Base-by-base conservation (phyloP, 2,888 invertebrate genomes). In the Trichopria drosophilae region DNA sequence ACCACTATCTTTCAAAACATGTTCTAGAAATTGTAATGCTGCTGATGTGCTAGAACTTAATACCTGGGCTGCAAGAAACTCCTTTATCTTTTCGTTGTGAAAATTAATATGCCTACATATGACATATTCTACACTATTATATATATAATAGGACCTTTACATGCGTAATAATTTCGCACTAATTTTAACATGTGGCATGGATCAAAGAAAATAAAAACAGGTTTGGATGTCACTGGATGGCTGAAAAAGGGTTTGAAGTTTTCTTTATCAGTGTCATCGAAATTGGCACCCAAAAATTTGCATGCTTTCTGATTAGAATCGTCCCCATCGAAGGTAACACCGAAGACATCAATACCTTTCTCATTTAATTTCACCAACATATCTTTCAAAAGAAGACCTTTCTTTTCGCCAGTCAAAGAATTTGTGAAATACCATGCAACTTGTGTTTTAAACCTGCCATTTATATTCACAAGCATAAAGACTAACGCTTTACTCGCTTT, bases 31-130 rank as follows among this genome's bases (percentile, higher is more conserved):
- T 6, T 50, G 20, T 24, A 61, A 42, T 4, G 60, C 61, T 26
- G 55, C 44, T 18, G 58, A 55, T 12, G 58, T 56, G 41, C 59
- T 61, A 13, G 18, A 6, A 53, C 60, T 62, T 7, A 60, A 51
- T 9, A 55, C 57, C 51, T 63, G 60, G 6, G 53, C 51, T 9
- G 60, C 62, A 20, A 60, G 37, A 20, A 46, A 53, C 4, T 57
- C 58, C 26, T 60, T 62, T 59, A 60, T 62, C 45, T 62, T 62
- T 42, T 62, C 57, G 13, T 48, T 48, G 3, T 32, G 19, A 19
- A 36, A n/a, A n/a, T n/a, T n/a, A n/a, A n/a, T n/a, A n/a, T n/a
- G n/a, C n/a, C n/a, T n/a, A n/a, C n/a, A n/a, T 55, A 18, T 56
- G 23, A 63, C 55, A n/a, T n/a, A 13, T 36, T 55, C 12, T 7